Base-by-base conservation (phyloP, 1,140 invertebrate genomes). In the Sitodiplosis mosellana region DNA sequence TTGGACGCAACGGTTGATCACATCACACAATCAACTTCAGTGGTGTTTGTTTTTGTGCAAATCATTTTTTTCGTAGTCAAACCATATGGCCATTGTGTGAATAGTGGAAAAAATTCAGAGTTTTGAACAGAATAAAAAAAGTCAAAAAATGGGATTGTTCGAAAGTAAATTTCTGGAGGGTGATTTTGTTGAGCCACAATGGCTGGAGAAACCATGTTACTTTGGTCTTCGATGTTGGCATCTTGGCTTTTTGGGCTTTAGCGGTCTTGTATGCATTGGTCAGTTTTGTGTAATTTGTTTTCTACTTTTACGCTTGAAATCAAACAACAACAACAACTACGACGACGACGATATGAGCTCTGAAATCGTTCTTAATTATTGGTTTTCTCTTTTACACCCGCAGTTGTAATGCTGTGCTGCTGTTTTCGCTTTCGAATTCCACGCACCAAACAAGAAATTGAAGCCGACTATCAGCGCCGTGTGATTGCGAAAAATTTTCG, bases 381-480 rank as follows among this genome's bases (percentile, higher is more conserved):
- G 10, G 14, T 10, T 36, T n/a, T 18, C 33, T 19, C 15, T 27
- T 41, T 43, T 27, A 10, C 27, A 27, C 14, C 21, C 43, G 1
- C 41, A 78, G 77, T 82, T 43, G 78, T 91, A 48, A 75, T 85
- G 52, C 59, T 90, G 43, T 91, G 87, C 56, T 91, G 87, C 56
- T 88, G 87, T 55, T 73, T 87, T 44, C 78, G 81, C 48, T 87
- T 89, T 58, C 75, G 88, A 22, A 81, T 93, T 53, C 88, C 88
- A 2, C 71, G 87, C 20, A 92, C 87, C 0, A 92, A 91, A 59
- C 87, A 92, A 64, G 86, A 92, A 63, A 92, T 93, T 45, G 87
- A 92, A 61, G 87, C 84, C 1, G 85, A 93, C 66, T 88, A 84
- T 63, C 75, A 85, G 52, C 69, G 88, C 4, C 80, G 84, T 54